Evolutionary conservation across 2,888 invertebrate genomes (phyloP).

Genomic region (Patella caerulea): DNA sequence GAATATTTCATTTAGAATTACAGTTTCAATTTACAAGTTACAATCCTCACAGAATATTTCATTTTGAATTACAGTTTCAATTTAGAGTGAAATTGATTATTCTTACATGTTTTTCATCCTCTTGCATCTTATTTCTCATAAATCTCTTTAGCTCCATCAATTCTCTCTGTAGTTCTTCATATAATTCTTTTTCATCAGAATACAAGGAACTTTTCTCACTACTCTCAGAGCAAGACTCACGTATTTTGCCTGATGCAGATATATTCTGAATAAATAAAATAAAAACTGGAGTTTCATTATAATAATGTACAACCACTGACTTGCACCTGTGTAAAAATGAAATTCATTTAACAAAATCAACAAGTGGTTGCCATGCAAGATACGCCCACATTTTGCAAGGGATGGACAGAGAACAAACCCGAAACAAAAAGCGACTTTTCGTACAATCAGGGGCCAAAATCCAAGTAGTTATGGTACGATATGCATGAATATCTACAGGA

Average conservation of each 20-base stretch:
- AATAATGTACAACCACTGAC: background rate
- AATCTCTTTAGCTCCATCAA: constrained; percentile 58
- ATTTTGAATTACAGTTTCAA: background rate
- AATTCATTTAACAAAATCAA: too few species aligned
- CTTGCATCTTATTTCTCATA: constrained; percentile 58
- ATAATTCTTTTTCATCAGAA: constrained; percentile 65
- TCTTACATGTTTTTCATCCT: constrained; percentile 52
- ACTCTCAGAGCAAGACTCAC: constrained; percentile 48
- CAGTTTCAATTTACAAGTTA: background rate
- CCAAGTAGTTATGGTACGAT: too few species aligned
- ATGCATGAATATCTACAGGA: too few species aligned
- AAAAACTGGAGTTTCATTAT: background rate
- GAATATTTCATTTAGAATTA: background rate
- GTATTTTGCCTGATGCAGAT: constrained; percentile 51
- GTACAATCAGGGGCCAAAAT: too few species aligned
- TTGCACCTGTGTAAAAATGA: too few species aligned
- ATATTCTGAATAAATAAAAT: background rate
- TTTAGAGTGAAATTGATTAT: background rate
- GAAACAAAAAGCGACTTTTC: too few species aligned
- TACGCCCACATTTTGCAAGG: too few species aligned
- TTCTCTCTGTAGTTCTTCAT: constrained; percentile 68
- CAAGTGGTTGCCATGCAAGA: too few species aligned
- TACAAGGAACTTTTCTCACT: constrained; percentile 59
- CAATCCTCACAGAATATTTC: background rate
- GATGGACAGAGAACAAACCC: too few species aligned